Evolutionary conservation across 1,140 invertebrate species (phyloP).

Genomic region (Pogonomyrmex barbatus): DNA sequence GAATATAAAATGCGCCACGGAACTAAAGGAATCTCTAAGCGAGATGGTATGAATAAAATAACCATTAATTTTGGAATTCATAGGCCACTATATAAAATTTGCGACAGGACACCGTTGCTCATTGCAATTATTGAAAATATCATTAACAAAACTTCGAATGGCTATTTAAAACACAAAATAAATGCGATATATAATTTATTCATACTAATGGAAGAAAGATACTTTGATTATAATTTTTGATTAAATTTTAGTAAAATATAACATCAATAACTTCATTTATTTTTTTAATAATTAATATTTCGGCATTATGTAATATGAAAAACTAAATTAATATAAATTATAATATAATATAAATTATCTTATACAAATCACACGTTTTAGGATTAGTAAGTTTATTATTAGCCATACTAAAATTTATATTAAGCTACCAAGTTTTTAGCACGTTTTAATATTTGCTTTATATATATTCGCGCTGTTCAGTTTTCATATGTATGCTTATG

Average conservation of each 20-base stretch:
- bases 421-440: slow-evolving; percentile 3
- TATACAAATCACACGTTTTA: not conserved
- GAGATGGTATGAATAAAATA: slow-evolving; percentile 73
- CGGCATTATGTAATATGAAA: not conserved
- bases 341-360: not conserved
- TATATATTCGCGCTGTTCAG: slow-evolving; percentile 20
- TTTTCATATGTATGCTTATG: not conserved
- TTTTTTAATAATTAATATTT: slow-evolving; percentile 7
- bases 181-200: slow-evolving; percentile 1
- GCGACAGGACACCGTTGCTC: slow-evolving; percentile 8
- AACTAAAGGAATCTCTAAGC: slow-evolving; percentile 63
- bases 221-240: not conserved
- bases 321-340: too few species aligned
- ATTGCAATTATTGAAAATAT: slow-evolving; percentile 46
- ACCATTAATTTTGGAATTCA: slow-evolving; percentile 67
- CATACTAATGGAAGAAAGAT: not conserved
- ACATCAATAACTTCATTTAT: not conserved
- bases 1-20: slow-evolving; percentile 64
- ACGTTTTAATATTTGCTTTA: not conserved
- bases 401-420: not conserved
- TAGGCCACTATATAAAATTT: slow-evolving; percentile 56
- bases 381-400: slow-evolving; percentile 10
- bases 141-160: slow-evolving; percentile 6
- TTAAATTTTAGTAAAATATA: slow-evolving; percentile 9
- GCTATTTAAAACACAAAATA: slow-evolving; percentile 8